These are phyloP conservation scores for Eunapius fragilis DNA, from an alignment of 37 sponge, comb jelly and placozoan species.

Conservation along the genomic window DNA sequence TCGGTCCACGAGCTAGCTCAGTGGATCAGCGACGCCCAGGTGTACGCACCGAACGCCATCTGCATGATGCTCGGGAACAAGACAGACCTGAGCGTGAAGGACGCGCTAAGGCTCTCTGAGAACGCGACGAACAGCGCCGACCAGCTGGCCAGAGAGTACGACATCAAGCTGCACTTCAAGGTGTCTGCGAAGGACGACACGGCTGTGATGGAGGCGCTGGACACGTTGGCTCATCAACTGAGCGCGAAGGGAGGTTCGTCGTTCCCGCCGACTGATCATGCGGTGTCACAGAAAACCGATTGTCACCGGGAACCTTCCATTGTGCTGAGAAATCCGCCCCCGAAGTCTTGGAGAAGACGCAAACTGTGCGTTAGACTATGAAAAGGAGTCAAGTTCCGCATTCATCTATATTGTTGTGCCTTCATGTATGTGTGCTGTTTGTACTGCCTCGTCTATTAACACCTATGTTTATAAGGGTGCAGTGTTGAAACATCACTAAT, in stretches of 20 bases:
- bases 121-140: neutral
- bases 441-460: no score
- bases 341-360: no score
- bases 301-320: no score
- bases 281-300: no score
- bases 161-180: slow-evolving; percentile 15
- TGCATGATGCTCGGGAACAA: slow-evolving; percentile 74
- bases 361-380: no score
- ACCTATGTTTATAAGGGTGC: neutral
- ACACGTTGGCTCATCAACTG: neutral
- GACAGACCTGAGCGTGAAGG: slow-evolving; percentile 60
- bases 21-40: slow-evolving; percentile 68
- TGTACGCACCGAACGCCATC: slow-evolving; percentile 61
- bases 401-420: no score
- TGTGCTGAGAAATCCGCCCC: no score
- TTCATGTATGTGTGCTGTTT: no score
- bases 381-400: no score
- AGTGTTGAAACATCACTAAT: neutral
- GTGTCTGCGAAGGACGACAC: neutral
- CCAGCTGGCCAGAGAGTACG: neutral
- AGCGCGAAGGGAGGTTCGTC: no score
- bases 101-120: no score
- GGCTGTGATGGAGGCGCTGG: neutral
- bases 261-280: no score
- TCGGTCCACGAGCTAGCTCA: slow-evolving; percentile 64